phyloP scores from a whole-genome alignment of 2,888 invertebrate genomes.

The Ennomos fuscantarius region DNA sequence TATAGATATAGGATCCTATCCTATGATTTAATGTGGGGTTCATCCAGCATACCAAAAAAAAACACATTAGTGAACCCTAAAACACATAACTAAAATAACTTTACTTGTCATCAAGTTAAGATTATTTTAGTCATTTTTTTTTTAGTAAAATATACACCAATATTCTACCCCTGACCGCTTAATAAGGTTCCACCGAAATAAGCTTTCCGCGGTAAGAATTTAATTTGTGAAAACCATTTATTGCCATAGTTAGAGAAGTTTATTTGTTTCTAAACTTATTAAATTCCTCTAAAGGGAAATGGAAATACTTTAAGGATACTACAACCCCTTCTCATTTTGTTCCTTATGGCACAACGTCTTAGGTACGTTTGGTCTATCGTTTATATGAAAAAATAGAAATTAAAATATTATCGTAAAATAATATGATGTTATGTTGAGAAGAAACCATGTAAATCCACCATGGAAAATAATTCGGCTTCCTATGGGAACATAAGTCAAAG shows the following conservation, averaged over 20 bases:
- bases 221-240: slow-evolving; percentile 21
- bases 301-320: slow-evolving; percentile 8
- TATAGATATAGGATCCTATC: too few relatives aligned
- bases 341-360: too few relatives aligned
- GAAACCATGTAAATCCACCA: slow-evolving; percentile 26
- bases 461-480: slow-evolving; percentile 29
- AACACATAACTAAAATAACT: too few relatives aligned
- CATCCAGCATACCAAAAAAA: too few relatives aligned
- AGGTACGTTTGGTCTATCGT: too few relatives aligned
- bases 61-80: too few relatives aligned
- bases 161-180: slow-evolving; percentile 1
- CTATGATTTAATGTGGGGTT: too few relatives aligned
- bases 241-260: slow-evolving; percentile 21
- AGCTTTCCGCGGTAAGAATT: slow-evolving; percentile 15
- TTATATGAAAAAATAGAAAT: neutral
- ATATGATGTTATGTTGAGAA: slow-evolving; percentile 1
- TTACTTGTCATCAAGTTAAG: too few relatives aligned
- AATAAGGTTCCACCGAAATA: slow-evolving; percentile 13
- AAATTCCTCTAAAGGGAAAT: slow-evolving; percentile 19
- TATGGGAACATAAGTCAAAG: slow-evolving; percentile 29
- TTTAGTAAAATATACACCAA: neutral
- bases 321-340: too few relatives aligned
- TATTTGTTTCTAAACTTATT: slow-evolving; percentile 14
- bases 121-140: too few relatives aligned
- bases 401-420: slow-evolving; percentile 4